Percentiles rank a stretch among this genome's conserved stretches.
Conservation (phyloP, 2,797 vertebrate genomes). For the Myripristis jacobus region DNA sequence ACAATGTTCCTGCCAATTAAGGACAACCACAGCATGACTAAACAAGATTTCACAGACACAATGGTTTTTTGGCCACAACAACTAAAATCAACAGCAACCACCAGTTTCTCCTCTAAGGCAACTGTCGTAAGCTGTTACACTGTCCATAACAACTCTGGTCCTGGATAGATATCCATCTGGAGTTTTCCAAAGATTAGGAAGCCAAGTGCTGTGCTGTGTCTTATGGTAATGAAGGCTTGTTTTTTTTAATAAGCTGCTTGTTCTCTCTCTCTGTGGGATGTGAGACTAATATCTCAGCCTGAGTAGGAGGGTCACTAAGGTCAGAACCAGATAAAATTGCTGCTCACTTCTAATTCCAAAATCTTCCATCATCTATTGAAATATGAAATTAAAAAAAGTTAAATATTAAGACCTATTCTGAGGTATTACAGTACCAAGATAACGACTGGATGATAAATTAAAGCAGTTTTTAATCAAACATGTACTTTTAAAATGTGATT, state of each 20-base stretch:
- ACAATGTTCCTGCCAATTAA: constrained; percentile 63
- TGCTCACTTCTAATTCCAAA: constrained; percentile 79
- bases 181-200: constrained; percentile 78
- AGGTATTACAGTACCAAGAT: constrained; percentile 42
- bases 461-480: constrained; percentile 36
- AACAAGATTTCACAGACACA: constrained; percentile 72
- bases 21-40: constrained; percentile 60
- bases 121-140: constrained; percentile 32
- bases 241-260: constrained; percentile 79
- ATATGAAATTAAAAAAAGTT: constrained; percentile 58
- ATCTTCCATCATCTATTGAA: constrained; percentile 77
- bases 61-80: constrained; percentile 61
- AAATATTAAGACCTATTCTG: constrained; percentile 52
- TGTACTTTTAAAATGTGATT: constrained; percentile 4
- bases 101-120: constrained; percentile 20
- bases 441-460: constrained; percentile 47
- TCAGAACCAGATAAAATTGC: constrained; percentile 83
- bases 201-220: constrained; percentile 77
- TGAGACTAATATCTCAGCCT: constrained; percentile 78
- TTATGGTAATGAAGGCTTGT: constrained; percentile 83
- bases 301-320: constrained; percentile 72
- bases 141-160: constrained; percentile 57
- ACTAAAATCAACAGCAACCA: constrained; percentile 35
- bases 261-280: constrained; percentile 66
- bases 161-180: constrained; percentile 72